These are phyloP conservation scores for Cyrtonyx montezumae DNA, from an alignment of 2,113 vertebrate species.

Conservation along the genomic window DNA sequence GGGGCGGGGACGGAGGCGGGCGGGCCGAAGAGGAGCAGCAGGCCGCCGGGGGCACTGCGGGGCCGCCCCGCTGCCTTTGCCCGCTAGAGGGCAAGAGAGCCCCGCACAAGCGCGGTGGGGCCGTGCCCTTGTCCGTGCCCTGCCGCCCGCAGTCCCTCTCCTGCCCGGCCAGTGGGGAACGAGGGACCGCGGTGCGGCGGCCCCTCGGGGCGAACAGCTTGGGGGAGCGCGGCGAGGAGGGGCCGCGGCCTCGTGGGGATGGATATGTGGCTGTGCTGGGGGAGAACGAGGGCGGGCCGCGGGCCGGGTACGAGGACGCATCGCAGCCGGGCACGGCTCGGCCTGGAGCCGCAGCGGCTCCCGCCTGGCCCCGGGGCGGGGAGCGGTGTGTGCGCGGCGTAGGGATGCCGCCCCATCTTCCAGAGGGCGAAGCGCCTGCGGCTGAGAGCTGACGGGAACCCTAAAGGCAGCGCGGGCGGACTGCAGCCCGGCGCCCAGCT, in stretches of 20 bases:
- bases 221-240: background rate
- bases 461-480: background rate
- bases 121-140: background rate
- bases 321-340: fast-evolving
- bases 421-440: background rate
- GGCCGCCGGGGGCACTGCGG: background rate
- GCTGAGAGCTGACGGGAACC: background rate
- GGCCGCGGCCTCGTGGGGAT: background rate
- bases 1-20: background rate
- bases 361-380: fast-evolving
- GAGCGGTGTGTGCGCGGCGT: background rate
- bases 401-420: fast-evolving
- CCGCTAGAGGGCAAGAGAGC: constrained; percentile 65
- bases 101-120: constrained; percentile 28
- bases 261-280: no score
- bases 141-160: background rate
- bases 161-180: background rate
- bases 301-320: fast-evolving
- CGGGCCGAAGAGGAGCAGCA: background rate
- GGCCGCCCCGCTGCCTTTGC: constrained; percentile 50
- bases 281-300: no score
- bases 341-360: fast-evolving
- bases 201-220: background rate
- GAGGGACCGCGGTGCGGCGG: background rate
- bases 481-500: background rate